Percentiles rank a stretch among this genome's conserved stretches.
These are phyloP conservation scores for Drosophila lutescens DNA, from an alignment of 2,888 invertebrate species.

Conservation along the genomic window DNA sequence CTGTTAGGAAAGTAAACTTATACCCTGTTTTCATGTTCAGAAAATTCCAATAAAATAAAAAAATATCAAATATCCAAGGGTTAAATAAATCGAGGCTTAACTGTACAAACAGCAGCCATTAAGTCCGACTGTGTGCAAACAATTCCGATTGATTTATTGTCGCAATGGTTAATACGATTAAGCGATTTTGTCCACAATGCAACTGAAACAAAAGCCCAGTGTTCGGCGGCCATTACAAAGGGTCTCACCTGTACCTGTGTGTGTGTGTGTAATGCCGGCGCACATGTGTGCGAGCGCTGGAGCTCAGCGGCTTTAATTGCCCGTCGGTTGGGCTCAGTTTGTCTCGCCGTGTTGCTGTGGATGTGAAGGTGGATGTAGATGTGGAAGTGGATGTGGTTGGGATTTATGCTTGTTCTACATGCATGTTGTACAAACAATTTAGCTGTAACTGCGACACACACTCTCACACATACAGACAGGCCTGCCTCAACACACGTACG, in stretches of 20 bases:
- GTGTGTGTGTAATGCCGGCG: not conserved
- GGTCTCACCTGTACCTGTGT: constrained; percentile 22
- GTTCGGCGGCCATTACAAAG: constrained; percentile 26
- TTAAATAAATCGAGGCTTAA: constrained; percentile 5
- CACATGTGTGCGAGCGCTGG: constrained; percentile 14
- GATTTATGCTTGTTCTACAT: constrained; percentile 77
- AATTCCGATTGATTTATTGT: constrained; percentile 39
- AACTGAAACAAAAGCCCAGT: constrained; percentile 26
- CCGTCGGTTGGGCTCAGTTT: constrained; percentile 47
- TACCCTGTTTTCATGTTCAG: too few relatives aligned
- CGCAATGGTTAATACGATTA: constrained; percentile 37
- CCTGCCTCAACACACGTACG: constrained; percentile 22
- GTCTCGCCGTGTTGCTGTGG: constrained; percentile 45
- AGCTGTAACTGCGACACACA: constrained; percentile 75
- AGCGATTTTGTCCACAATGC: constrained; percentile 8
- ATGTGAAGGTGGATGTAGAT: constrained; percentile 26
- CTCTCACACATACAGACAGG: constrained; percentile 6
- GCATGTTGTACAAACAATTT: constrained; percentile 82
- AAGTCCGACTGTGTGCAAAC: constrained; percentile 13
- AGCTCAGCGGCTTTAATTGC: constrained; percentile 69
- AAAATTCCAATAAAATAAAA: too few relatives aligned
- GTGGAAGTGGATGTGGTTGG: constrained; percentile 43
- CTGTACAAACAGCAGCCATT: constrained; percentile 10
- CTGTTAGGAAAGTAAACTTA: too few relatives aligned
- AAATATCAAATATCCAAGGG: too few relatives aligned